phyloP scores from a whole-genome alignment of 1,140 invertebrate species.

The Saccostrea cuccullata region DNA sequence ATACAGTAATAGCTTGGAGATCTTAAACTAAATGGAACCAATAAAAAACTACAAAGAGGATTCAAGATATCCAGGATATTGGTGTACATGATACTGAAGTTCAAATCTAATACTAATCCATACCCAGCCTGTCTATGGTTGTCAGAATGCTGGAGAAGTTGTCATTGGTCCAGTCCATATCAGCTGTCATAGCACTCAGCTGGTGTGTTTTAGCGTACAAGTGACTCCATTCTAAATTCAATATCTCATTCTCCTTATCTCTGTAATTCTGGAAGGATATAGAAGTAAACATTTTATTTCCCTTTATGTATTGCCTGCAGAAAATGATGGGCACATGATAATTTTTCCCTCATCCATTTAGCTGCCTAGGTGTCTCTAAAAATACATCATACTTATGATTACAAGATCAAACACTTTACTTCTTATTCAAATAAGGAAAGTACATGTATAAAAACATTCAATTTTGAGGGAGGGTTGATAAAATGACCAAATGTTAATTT shows the following conservation, averaged over 20 bases:
- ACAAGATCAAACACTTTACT: too few species aligned
- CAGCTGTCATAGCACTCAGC: conserved; percentile 56
- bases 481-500: too few species aligned
- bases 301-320: too few species aligned
- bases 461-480: too few species aligned
- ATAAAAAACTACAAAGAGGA: not conserved
- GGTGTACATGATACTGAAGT: not conserved
- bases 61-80: not conserved
- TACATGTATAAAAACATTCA: too few species aligned
- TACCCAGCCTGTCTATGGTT: conserved; percentile 70
- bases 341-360: too few species aligned
- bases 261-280: conserved; percentile 62
- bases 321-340: too few species aligned
- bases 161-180: conserved; percentile 61
- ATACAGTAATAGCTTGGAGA: too few species aligned
- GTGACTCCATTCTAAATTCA: conserved; percentile 70
- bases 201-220: conserved; percentile 74
- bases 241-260: conserved; percentile 47
- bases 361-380: too few species aligned
- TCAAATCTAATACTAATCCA: conserved; percentile 28
- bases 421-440: too few species aligned
- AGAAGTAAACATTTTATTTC: not conserved
- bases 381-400: too few species aligned
- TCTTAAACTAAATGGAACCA: too few species aligned
- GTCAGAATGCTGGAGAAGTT: conserved; percentile 65